Evolutionary conservation across 2,797 vertebrate genomes (phyloP).

Genomic region (Orestias chungarensis): DNA sequence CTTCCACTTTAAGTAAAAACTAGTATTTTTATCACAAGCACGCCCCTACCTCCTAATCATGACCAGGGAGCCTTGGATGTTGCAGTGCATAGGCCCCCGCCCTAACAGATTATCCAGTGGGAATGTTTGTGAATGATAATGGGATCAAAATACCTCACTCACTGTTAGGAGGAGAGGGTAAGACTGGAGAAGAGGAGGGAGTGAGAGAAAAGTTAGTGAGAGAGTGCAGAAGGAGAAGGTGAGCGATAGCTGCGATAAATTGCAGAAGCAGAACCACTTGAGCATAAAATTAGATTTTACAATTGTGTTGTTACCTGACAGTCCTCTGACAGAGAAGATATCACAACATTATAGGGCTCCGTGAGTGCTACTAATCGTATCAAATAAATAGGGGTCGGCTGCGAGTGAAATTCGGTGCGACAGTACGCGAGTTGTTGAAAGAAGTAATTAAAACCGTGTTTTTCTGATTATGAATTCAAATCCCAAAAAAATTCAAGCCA

Average conservation of each 20-base stretch:
- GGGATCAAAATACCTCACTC: slow-evolving; percentile 79
- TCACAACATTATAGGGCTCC: slow-evolving; percentile 78
- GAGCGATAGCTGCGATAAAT: slow-evolving; percentile 81
- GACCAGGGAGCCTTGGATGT: slow-evolving; percentile 63
- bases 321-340: slow-evolving; percentile 83
- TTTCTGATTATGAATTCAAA: slow-evolving; percentile 73
- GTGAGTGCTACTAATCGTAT: slow-evolving; percentile 82
- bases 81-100: slow-evolving; percentile 66
- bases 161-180: slow-evolving; percentile 68
- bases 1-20: slow-evolving; percentile 33
- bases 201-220: slow-evolving; percentile 37
- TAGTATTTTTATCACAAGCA: slow-evolving; percentile 65
- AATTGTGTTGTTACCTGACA: slow-evolving; percentile 88
- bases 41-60: slow-evolving; percentile 61
- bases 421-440: slow-evolving; percentile 54
- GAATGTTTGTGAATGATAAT: slow-evolving; percentile 84
- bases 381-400: slow-evolving; percentile 79
- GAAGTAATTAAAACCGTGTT: slow-evolving; percentile 71
- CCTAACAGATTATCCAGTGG: slow-evolving; percentile 77
- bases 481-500: slow-evolving; percentile 65
- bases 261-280: slow-evolving; percentile 84
- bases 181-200: slow-evolving; percentile 57
- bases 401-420: slow-evolving; percentile 58
- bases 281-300: slow-evolving; percentile 91
- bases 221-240: slow-evolving; percentile 52